Evolutionary conservation across 2,888 invertebrate species (phyloP).

Genomic region (Ectobius pallidus): DNA sequence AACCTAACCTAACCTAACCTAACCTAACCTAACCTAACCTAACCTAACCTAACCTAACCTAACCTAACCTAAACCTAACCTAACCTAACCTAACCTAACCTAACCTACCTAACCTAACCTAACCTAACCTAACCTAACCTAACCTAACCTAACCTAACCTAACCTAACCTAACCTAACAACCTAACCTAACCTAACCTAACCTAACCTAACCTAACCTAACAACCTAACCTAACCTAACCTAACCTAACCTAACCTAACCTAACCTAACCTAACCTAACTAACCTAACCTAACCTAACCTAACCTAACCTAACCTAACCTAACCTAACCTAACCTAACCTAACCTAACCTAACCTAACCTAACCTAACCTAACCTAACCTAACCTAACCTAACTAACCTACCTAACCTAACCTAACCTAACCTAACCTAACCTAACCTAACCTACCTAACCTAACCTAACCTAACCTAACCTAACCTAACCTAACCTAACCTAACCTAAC

Average conservation of each 20-base stretch:
- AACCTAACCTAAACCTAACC: no score
- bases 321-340: slow-evolving; percentile 5
- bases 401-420: slow-evolving; percentile 30
- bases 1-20: slow-evolving; percentile 31
- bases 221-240: slow-evolving; percentile 21
- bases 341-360: slow-evolving; percentile 12
- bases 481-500: slow-evolving; percentile 26
- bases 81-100: slow-evolving; percentile 24
- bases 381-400: slow-evolving; percentile 4
- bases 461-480: slow-evolving; percentile 30
- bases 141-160: slow-evolving; percentile 8
- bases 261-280: slow-evolving; percentile 17
- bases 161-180: slow-evolving; percentile 16
- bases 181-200: neutral
- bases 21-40: slow-evolving; percentile 4
- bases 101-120: slow-evolving; percentile 12
- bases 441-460: slow-evolving; percentile 31
- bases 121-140: slow-evolving; percentile 16
- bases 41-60: slow-evolving; percentile 20
- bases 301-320: slow-evolving; percentile 12
- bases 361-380: slow-evolving; percentile 14
- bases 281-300: slow-evolving; percentile 10
- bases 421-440: slow-evolving; percentile 31
- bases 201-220: slow-evolving; percentile 16
- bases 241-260: slow-evolving; percentile 16